Percentiles rank a stretch among this genome's conserved stretches.
Conservation (phyloP, 2,797 vertebrate genomes). For the Argya squamiceps region DNA sequence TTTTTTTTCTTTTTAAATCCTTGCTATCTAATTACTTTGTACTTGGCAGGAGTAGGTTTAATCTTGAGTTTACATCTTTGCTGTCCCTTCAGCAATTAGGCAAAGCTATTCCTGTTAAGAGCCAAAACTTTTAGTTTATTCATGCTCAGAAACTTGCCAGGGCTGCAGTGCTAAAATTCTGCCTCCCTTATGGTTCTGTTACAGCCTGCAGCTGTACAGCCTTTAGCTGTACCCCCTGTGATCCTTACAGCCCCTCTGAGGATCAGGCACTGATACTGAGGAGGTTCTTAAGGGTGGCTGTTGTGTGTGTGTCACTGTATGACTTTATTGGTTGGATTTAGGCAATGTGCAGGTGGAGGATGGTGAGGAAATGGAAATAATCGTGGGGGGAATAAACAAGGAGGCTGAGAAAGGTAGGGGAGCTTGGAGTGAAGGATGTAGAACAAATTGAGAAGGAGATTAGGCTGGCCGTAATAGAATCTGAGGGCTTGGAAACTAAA, state of each 20-base stretch:
- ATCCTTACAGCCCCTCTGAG: background rate
- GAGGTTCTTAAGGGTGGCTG: background rate
- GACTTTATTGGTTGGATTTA: background rate
- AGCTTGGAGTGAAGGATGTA: background rate
- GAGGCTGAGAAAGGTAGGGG: background rate
- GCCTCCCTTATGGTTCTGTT: background rate
- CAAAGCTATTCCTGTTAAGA: background rate
- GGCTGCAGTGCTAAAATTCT: background rate
- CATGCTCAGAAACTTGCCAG: background rate
- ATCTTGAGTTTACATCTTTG: background rate
- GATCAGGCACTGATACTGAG: background rate
- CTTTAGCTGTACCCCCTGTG: background rate
- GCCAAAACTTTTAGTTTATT: background rate
- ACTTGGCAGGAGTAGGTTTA: conserved; percentile 1
- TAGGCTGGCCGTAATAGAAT: background rate
- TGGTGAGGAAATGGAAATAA: background rate
- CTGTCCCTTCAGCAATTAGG: background rate
- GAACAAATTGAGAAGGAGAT: background rate
- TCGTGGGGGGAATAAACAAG: background rate
- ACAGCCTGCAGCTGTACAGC: background rate
- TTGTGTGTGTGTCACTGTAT: background rate
- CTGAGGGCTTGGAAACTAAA: background rate
- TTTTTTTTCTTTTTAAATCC: background rate
- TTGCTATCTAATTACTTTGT: background rate
- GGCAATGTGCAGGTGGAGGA: background rate